These are phyloP conservation scores for Lapara coniferarum DNA, from an alignment of 2,888 invertebrate species.

Conservation along the genomic window DNA sequence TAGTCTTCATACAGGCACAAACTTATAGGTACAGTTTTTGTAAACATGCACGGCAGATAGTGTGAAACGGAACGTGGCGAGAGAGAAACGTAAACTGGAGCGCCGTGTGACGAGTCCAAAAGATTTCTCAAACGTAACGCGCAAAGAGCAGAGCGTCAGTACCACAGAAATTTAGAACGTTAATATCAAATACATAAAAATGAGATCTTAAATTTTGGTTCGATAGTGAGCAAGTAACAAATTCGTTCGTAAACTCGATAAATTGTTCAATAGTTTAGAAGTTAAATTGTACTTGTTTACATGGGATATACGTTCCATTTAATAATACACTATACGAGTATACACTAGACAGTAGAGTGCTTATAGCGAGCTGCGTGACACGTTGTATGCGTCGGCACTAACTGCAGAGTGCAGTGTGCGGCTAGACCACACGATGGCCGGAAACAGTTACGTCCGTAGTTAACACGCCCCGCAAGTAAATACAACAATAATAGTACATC, in stretches of 20 bases:
- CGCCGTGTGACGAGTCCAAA: conserved; percentile 33
- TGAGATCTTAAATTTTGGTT: conserved; percentile 81
- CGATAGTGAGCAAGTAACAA: conserved; percentile 75
- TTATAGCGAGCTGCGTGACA: conserved; percentile 2
- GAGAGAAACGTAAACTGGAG: conserved; percentile 37
- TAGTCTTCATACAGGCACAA: conserved; percentile 10
- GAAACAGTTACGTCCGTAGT: conserved; percentile 57
- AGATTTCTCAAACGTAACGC: conserved; percentile 36
- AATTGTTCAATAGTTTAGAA: conserved; percentile 59
- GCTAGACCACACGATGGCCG: conserved; percentile 72
- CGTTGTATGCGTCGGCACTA: not conserved
- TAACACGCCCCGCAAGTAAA: conserved; percentile 54
- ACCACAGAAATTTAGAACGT: conserved; percentile 20
- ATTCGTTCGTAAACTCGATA: conserved; percentile 71
- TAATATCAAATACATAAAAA: conserved; percentile 42
- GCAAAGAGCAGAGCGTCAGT: conserved; percentile 28
- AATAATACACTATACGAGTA: conserved; percentile 34
- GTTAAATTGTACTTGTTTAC: conserved; percentile 73
- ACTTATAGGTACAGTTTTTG: conserved; percentile 16
- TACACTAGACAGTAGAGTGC: conserved; percentile 37
- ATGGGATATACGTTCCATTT: conserved; percentile 57
- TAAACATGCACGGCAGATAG: conserved; percentile 29
- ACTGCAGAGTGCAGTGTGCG: not conserved
- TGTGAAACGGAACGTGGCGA: conserved; percentile 42
- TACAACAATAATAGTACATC: conserved; percentile 79